Base-by-base conservation (phyloP, 1,140 invertebrate genomes). In the Brachionus angularis region DNA sequence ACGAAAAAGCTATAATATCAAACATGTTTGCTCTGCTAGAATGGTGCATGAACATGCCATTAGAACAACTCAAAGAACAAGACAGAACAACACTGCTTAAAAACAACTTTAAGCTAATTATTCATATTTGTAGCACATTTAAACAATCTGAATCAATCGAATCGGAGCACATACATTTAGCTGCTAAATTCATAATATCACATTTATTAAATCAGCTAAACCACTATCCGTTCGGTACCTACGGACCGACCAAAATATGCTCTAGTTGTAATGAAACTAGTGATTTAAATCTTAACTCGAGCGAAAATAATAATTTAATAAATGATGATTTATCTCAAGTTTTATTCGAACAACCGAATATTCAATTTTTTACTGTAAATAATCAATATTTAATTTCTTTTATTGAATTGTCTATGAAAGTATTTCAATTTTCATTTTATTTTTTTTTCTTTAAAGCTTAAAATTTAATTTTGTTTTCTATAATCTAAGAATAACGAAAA, bases 201-300 rank as follows among this genome's bases (percentile, higher is more conserved):
- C 91, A 93, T 83, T 81, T 94, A 73, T 85, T 93, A 1, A 92
- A 90, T 74, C 89, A 93, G 80, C 76, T 93, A 49, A 89, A 89
- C 21, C 91, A 93, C 76, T 94, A 93, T 82, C 91, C 91, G 5
- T 88, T 91, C 86, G 81, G 80, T 7, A 87, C 87, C 16, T 89
- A 90, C 67, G 91, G 91, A 7, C 89, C 92, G 0, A 85, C 89
- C 0, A 84, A 89, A 18, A 82, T 93, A 12, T 89, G 89, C 72
- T 94, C 90, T 1, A 83, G 89, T 74, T 90, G 96, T 1, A 89
- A 89, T 72, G 93, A 97, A 82, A 87, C 91, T 74, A 91, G 96
- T 78, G 93, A 97, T 80, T 86, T 90, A n/a, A 87, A 89, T 1
- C 85, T 87, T 69, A 82, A 88, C 7, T 16, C 50, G 7, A 80